Evolutionary conservation across 2,113 vertebrate genomes (phyloP).

Genomic region (Oncorhynchus mykiss): DNA sequence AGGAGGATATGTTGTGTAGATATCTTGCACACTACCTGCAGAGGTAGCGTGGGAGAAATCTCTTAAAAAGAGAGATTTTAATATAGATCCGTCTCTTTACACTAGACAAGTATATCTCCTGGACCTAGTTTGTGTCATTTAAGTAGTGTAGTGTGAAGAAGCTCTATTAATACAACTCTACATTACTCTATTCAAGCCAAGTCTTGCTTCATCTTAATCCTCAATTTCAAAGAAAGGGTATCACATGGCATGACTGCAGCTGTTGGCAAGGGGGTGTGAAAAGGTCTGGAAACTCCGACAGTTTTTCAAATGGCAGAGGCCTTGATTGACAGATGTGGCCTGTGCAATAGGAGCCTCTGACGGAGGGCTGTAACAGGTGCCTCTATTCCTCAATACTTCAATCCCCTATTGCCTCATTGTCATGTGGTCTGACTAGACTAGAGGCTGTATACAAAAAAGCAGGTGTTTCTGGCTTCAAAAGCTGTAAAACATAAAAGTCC

Average conservation of each 20-base stretch:
- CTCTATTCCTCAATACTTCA: not conserved
- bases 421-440: not conserved
- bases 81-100: no score
- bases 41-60: no score
- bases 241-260: conserved; percentile 30
- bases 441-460: not conserved
- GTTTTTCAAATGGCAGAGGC: conserved; percentile 33
- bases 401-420: not conserved
- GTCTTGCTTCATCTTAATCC: not conserved
- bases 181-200: not conserved
- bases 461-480: not conserved
- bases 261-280: conserved; percentile 30
- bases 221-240: conserved; percentile 14
- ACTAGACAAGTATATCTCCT: no score
- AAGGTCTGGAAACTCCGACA: conserved; percentile 38
- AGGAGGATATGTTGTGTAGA: no score
- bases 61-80: no score
- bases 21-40: no score
- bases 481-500: not conserved
- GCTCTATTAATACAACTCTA: not conserved
- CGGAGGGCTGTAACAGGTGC: conserved; percentile 21
- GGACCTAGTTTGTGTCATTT: no score
- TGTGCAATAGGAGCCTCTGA: conserved; percentile 42
- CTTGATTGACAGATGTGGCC: conserved; percentile 64
- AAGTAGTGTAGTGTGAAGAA: no score